Evolutionary conservation across 2,888 invertebrate genomes (phyloP), one percentile per base, ranked within the genome.

Genomic region (Leptogaster cylindrica): DNA sequence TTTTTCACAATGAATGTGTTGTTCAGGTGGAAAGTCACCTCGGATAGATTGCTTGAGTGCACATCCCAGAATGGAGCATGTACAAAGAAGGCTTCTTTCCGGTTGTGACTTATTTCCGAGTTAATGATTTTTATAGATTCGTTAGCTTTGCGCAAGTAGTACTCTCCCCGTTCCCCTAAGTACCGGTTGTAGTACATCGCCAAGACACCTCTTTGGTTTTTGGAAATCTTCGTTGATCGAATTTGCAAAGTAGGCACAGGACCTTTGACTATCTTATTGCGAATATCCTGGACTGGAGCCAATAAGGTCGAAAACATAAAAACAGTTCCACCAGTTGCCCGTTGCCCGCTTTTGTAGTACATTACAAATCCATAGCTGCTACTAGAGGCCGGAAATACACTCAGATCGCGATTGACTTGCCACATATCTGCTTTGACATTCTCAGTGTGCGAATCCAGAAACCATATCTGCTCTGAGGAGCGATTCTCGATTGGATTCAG

Each of bases 401-500:
- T 90, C 66, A 95, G 81, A 80, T 97, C 96, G 27, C 92, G 84
- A 73, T 90, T 87, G 0, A 95, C 82, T 73, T 89, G 86, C 93
- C 94, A 96, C 63, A 87, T 79, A 55, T 87, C 86, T 16, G 89
- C 87, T 18, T 83, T 83, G 66, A 83, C 83, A 69, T 88, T 87
- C 61, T 87, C 85, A 58, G 86, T 87, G 74, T 88, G 87, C 0
- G 91, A 88, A 78, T 95, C 93, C 71, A 90, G 86, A 61, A 95
- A 86, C 36, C 87, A 84, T 67, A 97, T 89, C 73, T 87, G 86
- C 82, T 97, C 97, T 0, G 92, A 89, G 63, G 93, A 94, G 69
- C 91, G 87, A 77, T 92, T 92, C 73, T 93, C 91, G 68, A 95
- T 91, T 1, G 95, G 95, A 82, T 95, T 96, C 3, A 97, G 81